phyloP scores from a whole-genome alignment of 2,113 vertebrate genomes.

The Trachemys scripta region DNA sequence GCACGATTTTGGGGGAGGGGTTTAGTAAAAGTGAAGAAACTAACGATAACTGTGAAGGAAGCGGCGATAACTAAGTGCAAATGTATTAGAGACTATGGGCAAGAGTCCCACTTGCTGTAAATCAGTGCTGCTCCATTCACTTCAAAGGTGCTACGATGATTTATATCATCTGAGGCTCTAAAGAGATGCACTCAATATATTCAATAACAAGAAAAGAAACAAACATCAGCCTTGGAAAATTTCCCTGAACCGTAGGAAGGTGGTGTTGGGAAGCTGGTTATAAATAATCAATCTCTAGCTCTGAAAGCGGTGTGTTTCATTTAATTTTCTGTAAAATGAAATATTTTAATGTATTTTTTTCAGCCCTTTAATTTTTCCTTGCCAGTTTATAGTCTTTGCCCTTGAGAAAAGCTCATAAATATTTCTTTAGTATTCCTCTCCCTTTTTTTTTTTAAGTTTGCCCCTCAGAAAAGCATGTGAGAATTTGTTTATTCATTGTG shows the following conservation, averaged over 20 bases:
- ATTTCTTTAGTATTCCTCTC: slow-evolving; percentile 32
- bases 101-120: background rate
- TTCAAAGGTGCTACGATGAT: background rate
- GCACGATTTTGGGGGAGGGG: background rate
- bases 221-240: background rate
- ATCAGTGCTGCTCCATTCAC: fast-evolving
- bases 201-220: background rate
- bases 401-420: slow-evolving; percentile 44
- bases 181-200: background rate
- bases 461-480: slow-evolving; percentile 4
- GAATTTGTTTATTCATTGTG: slow-evolving; percentile 18
- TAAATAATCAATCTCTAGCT: slow-evolving; percentile 39
- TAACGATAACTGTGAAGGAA: too few species aligned
- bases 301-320: background rate
- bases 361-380: slow-evolving; percentile 26
- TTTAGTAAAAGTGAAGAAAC: background rate
- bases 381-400: background rate
- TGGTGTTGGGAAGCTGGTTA: background rate
- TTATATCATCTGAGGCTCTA: background rate
- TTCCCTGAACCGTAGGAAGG: background rate
- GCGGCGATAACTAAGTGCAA: background rate
- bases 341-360: slow-evolving; percentile 43
- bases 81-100: background rate
- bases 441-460: background rate
- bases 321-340: slow-evolving; percentile 34